Evolutionary conservation across 2,113 vertebrate species (phyloP), one percentile per base, ranked within the genome.

Genomic region (Pelecanoides urinatrix): DNA sequence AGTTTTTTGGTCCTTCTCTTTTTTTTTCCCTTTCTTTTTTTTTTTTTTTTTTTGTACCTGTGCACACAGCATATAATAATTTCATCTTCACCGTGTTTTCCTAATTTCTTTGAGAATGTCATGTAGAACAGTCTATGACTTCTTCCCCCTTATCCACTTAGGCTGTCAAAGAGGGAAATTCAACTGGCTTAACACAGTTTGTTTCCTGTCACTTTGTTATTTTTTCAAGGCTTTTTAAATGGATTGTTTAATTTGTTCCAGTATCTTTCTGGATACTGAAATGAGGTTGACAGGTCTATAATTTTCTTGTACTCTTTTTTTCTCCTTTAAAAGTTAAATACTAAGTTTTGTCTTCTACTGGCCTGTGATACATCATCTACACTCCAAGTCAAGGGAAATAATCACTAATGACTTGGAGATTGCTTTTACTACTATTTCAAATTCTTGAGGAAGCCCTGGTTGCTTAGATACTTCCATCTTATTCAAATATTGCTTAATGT

Each of bases 1-100:
- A 9, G 8, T 2, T 5, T 56, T 59, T 52, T 6, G 13, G 18
- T 6, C 3, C 1, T 30, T 36, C 4, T 22, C 2, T 29, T 16
- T 34, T 4, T 29, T 27, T 45, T 45, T 45, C 8, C 17, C 11
- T 45, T 45, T 9, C 36, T 45, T 58, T 45, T 9, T 42, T 45
- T 58, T 38, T 11, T 42, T 45, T 58, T 38, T 36, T 61, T 36
- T 34, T 55, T 3, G 19, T 11, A 61, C 11, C 15, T 67, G 8
- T 67, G 18, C 8, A 19, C 12, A 21, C 23, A 80, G 7, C 1
- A 44, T 45, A 25, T 4, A 68, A 56, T 47, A 56, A 49, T 27
- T 86, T 72, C 2, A 53, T 42, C 9, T 65, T 61, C 18, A 22
- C 22, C 6, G 4, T 13, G 3, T 81, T 91, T 76, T 71, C 49